Evolutionary conservation across 2,797 vertebrate species (phyloP).

Genomic region (Poecilia picta): DNA sequence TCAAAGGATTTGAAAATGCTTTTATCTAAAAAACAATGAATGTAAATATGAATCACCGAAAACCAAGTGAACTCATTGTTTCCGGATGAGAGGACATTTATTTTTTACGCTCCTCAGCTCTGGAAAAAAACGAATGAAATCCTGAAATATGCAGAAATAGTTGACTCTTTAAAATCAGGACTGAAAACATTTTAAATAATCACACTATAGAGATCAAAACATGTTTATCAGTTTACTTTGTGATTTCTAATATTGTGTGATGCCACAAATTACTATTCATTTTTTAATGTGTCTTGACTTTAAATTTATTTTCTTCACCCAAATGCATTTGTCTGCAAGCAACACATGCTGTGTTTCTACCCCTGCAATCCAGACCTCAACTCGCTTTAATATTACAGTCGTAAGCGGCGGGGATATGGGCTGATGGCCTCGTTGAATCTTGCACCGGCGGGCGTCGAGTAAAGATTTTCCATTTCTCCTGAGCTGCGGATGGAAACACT

Average conservation of each 20-base stretch:
- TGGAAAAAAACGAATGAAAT: not conserved
- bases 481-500: slow-evolving; percentile 22
- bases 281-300: not conserved
- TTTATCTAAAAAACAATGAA: not conserved
- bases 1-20: not conserved
- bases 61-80: not conserved
- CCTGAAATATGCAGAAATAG: not conserved
- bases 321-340: slow-evolving; percentile 10
- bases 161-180: not conserved
- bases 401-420: slow-evolving; percentile 3
- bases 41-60: not conserved
- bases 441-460: slow-evolving; percentile 8
- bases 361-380: slow-evolving; percentile 36
- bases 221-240: not conserved
- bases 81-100: not conserved
- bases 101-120: not conserved
- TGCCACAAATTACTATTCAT: not conserved
- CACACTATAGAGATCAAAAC: not conserved
- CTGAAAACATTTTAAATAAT: not conserved
- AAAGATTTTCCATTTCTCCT: slow-evolving; percentile 46
- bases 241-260: not conserved
- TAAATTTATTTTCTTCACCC: not conserved
- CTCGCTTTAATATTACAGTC: not conserved
- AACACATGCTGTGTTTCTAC: slow-evolving; percentile 31
- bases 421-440: slow-evolving; percentile 1